These are phyloP conservation scores for Nymphicus hollandicus DNA, from an alignment of 2,113 vertebrate genomes.

Conservation along the genomic window DNA sequence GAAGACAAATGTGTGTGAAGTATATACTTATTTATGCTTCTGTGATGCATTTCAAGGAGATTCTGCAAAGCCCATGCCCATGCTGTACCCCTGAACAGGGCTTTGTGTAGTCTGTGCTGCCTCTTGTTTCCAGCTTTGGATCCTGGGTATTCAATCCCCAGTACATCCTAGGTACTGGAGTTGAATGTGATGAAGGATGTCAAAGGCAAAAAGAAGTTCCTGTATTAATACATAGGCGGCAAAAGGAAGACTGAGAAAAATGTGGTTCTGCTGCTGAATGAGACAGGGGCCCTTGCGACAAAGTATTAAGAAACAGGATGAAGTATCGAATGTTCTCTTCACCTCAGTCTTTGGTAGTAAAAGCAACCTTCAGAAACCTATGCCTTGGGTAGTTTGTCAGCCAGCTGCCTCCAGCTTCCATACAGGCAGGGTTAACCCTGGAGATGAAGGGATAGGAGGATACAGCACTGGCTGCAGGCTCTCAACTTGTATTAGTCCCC, in stretches of 20 bases:
- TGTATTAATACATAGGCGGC: neutral
- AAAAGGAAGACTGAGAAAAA: neutral
- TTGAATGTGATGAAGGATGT: neutral
- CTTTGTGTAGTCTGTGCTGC: neutral
- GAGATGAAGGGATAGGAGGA: neutral
- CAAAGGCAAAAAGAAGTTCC: neutral
- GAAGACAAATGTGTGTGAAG: neutral
- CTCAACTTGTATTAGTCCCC: neutral
- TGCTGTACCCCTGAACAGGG: neutral
- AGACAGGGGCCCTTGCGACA: rapidly evolving
- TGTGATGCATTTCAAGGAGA: neutral
- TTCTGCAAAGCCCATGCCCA: neutral
- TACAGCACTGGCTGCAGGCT: neutral
- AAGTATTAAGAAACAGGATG: neutral
- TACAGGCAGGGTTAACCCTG: neutral
- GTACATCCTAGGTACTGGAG: neutral
- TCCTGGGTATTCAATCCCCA: neutral
- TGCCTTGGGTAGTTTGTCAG: neutral
- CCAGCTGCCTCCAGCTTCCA: neutral
- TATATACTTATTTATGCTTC: neutral
- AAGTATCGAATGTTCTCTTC: neutral
- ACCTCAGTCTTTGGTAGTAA: neutral
- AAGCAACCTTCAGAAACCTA: neutral
- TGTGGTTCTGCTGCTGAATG: neutral
- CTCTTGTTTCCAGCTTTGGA: neutral